Base-by-base conservation (phyloP, 2,888 invertebrate genomes). In the Drosophila meridionalis region DNA sequence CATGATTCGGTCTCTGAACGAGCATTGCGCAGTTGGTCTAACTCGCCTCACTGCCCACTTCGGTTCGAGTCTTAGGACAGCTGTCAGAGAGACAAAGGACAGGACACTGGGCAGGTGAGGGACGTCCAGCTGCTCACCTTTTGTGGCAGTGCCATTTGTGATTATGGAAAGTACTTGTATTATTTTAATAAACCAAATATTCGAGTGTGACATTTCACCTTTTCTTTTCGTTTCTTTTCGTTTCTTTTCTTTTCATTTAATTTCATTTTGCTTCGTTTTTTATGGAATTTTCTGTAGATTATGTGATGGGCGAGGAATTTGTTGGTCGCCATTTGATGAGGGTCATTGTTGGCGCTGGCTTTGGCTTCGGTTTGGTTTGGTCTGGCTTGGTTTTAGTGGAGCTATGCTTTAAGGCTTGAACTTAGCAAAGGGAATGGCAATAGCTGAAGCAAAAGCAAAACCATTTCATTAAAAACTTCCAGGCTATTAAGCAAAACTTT, bases 401-500 rank as follows among this genome's bases (percentile, higher is more conserved):
- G 66, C 45, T 68, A 65, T 64, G 55, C 78, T 69, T 73, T 63
- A 64, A 65, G 69, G 48, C 59, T 50, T 30, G 20, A 40, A 42
- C 28, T 34, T n/a, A 52, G 36, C 62, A 43, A 57, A 34, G 38
- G 53, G 53, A 55, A 55, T 38, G 40, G 62, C 42, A 60, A 59
- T 50, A 28, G 40, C 56, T 56, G 56, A 42, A 14, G 40, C 56
- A 30, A 56, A 50, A 42, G 63, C 55, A 70, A 72, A 69, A 79
- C 79, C 87, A 86, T 87, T 87, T 87, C 87, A 87, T 87, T 87
- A 87, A 87, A 87, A 87, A 87, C 87, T 87, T 87, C 87, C 87
- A 87, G 90, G 87, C 87, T 87, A 87, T 87, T 87, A 87, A 87
- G 87, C 87, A 87, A 87, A 86, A 87, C 87, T 87, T 90, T 87